phyloP scores from a whole-genome alignment of 2,797 vertebrate genomes.

The Parotocinclus haroldoi region DNA sequence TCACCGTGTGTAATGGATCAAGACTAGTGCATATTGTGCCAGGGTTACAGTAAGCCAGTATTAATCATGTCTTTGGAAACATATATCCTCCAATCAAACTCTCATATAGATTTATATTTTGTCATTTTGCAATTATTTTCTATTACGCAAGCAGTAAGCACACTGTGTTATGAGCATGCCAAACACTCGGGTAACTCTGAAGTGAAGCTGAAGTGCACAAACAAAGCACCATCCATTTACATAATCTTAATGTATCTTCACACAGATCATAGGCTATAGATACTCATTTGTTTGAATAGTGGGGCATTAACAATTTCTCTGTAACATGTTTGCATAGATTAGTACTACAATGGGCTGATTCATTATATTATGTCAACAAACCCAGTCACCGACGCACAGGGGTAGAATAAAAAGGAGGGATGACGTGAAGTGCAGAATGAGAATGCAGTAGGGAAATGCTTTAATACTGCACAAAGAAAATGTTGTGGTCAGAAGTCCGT shows the following conservation, averaged over 20 bases:
- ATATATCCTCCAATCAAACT: constrained; percentile 18
- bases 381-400: background rate
- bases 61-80: background rate
- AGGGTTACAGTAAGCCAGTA: constrained; percentile 18
- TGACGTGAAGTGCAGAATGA: too few relatives aligned
- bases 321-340: constrained; percentile 48
- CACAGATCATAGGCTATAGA: constrained; percentile 4
- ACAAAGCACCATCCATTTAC: constrained; percentile 3
- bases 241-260: constrained; percentile 9
- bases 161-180: constrained; percentile 31
- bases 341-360: constrained; percentile 56
- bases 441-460: background rate
- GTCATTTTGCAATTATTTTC: constrained; percentile 36
- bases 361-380: constrained; percentile 37
- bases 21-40: too few relatives aligned
- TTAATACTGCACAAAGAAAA: too few relatives aligned
- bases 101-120: constrained; percentile 31
- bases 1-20: too few relatives aligned
- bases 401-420: background rate
- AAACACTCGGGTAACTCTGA: constrained; percentile 6
- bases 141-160: constrained; percentile 27
- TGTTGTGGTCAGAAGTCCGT: too few relatives aligned
- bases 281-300: constrained; percentile 52
- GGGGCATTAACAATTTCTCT: constrained; percentile 47
- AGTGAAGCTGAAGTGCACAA: constrained; percentile 31